Evolutionary conservation across 2,888 invertebrate genomes (phyloP).

Genomic region (Iphiclides podalirius): DNA sequence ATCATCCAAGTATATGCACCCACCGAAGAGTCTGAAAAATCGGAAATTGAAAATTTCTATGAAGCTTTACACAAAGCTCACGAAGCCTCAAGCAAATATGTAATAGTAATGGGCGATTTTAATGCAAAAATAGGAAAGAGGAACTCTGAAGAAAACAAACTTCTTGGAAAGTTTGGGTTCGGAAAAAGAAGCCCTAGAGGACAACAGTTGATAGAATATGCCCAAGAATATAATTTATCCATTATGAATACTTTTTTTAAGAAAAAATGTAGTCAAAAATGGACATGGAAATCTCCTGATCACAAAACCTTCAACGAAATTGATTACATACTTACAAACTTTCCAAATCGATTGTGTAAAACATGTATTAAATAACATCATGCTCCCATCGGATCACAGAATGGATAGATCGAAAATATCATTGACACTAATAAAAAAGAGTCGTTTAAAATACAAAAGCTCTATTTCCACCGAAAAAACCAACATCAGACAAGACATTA

Average conservation of each 20-base stretch:
- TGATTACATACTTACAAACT: constrained; percentile 1
- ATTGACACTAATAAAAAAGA: not conserved
- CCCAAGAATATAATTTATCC: not conserved
- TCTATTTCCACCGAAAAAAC: not conserved
- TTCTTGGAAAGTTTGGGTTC: not conserved
- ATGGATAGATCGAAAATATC: not conserved
- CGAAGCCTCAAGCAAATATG: not conserved
- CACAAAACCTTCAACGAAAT: not conserved
- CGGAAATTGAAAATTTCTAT: not conserved
- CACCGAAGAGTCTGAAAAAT: not conserved
- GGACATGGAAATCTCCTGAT: not conserved
- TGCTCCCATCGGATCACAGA: not conserved
- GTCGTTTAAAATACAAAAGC: not conserved
- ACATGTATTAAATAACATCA: not conserved
- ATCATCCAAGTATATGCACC: not conserved
- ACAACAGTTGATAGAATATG: not conserved
- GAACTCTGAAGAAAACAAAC: not conserved
- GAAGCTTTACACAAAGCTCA: not conserved
- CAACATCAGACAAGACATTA: not conserved
- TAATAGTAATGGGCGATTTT: not conserved
- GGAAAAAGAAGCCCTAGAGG: not conserved
- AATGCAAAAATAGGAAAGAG: not conserved
- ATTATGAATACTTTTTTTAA: not conserved
- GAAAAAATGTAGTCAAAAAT: not conserved
- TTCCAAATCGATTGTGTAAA: not conserved